Conservation (phyloP, 2,113 vertebrate genomes). For the Eurypyga helias region DNA sequence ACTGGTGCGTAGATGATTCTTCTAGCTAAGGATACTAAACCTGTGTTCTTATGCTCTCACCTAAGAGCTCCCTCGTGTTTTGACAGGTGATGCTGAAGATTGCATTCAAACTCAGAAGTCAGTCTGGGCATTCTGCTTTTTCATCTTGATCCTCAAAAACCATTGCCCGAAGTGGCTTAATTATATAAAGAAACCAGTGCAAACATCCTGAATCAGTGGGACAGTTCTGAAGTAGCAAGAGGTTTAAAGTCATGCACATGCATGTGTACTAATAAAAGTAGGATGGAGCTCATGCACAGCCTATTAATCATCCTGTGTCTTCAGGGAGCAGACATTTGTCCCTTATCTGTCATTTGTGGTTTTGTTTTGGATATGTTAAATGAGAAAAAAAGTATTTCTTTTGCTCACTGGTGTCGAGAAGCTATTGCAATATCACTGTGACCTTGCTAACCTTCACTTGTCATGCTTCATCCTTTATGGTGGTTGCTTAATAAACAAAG, state of each 20-base stretch:
- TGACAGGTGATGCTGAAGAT: neutral
- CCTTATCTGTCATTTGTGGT: neutral
- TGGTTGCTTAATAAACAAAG: neutral
- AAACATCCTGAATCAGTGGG: neutral
- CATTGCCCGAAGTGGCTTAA: neutral
- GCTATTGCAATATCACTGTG: neutral
- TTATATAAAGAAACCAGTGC: neutral
- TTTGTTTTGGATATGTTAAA: neutral
- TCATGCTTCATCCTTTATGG: neutral
- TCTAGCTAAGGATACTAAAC: neutral
- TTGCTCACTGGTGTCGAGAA: neutral
- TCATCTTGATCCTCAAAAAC: neutral
- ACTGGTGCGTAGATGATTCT: rapidly evolving
- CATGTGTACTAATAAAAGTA: neutral
- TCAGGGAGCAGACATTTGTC: neutral
- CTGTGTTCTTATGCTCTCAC: neutral
- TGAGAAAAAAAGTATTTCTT: neutral
- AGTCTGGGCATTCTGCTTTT: neutral
- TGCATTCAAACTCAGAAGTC: neutral
- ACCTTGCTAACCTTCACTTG: neutral
- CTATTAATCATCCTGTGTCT: neutral
- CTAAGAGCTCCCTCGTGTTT: neutral
- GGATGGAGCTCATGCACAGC: neutral
- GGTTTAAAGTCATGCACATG: neutral
- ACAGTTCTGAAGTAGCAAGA: neutral